Conservation (phyloP, 2,888 invertebrate species). For the Tiliacea aurago region DNA sequence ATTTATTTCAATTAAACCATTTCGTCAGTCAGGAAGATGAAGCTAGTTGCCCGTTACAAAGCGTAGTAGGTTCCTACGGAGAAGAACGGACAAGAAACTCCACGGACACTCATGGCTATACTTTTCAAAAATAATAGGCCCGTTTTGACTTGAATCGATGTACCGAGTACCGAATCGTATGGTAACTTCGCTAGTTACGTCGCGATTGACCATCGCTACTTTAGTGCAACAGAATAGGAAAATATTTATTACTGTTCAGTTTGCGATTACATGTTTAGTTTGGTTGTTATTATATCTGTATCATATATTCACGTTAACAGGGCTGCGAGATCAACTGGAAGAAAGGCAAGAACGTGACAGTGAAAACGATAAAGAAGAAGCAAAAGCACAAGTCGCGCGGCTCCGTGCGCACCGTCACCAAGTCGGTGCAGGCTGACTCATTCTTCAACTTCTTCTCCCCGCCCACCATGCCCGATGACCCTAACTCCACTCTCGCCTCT, state of each 20-base stretch:
- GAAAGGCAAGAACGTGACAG: slow-evolving; percentile 98
- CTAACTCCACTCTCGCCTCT: slow-evolving; percentile 95
- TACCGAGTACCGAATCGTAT: too few species aligned
- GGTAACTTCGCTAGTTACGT: too few species aligned
- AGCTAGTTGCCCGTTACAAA: neutral
- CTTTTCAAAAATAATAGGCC: too few species aligned
- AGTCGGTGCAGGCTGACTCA: slow-evolving; percentile 98
- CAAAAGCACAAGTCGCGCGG: slow-evolving; percentile 99
- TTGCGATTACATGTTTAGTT: neutral
- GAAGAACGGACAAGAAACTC: neutral
- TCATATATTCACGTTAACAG: slow-evolving; percentile 71
- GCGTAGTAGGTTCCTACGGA: neutral
- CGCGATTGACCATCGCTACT: too few species aligned
- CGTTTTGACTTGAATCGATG: too few species aligned
- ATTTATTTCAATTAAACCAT: neutral
- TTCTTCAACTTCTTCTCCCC: slow-evolving; percentile 99
- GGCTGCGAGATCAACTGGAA: slow-evolving; percentile 99
- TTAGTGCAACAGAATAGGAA: neutral
- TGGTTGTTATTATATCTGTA: slow-evolving; percentile 1
- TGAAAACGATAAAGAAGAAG: slow-evolving; percentile 99
- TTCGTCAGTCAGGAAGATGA: neutral
- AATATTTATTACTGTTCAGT: neutral
- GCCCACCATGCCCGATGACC: slow-evolving; percentile 96
- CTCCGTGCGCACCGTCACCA: slow-evolving; percentile 97
- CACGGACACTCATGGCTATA: neutral